Conservation (phyloP, 2,113 vertebrate species). For the Isurus oxyrinchus region DNA sequence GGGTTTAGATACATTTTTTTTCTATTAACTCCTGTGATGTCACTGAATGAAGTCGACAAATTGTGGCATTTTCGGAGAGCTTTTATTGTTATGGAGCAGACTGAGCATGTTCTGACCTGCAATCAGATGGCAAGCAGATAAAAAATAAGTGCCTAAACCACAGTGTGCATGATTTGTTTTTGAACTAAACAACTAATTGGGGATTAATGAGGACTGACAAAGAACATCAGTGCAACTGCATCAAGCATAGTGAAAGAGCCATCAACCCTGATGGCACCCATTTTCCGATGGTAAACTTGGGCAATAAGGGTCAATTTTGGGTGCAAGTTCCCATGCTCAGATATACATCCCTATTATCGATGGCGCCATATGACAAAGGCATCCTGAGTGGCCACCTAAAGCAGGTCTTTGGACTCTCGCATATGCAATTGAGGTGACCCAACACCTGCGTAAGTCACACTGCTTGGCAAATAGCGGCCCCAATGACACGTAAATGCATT, state of each 20-base stretch:
- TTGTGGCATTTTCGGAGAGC: background rate
- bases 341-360: too few relatives aligned
- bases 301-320: background rate
- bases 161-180: background rate
- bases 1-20: too few relatives aligned
- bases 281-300: background rate
- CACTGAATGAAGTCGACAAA: background rate
- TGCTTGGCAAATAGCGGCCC: background rate
- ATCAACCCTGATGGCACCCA: background rate
- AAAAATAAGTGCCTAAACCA: background rate
- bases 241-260: background rate
- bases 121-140: background rate
- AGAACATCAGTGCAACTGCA: background rate
- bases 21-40: background rate
- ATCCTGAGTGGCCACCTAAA: too few relatives aligned
- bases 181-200: background rate
- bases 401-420: too few relatives aligned
- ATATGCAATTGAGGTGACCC: too few relatives aligned
- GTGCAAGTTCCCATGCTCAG: too few relatives aligned
- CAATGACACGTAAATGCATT: background rate
- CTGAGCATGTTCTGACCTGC: background rate
- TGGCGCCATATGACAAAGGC: too few relatives aligned
- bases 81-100: background rate
- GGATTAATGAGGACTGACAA: background rate
- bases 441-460: too few relatives aligned